Evolutionary conservation across 2,797 vertebrate species (phyloP), one percentile per base, ranked within the genome.

Genomic region (Vireo griseus): DNA sequence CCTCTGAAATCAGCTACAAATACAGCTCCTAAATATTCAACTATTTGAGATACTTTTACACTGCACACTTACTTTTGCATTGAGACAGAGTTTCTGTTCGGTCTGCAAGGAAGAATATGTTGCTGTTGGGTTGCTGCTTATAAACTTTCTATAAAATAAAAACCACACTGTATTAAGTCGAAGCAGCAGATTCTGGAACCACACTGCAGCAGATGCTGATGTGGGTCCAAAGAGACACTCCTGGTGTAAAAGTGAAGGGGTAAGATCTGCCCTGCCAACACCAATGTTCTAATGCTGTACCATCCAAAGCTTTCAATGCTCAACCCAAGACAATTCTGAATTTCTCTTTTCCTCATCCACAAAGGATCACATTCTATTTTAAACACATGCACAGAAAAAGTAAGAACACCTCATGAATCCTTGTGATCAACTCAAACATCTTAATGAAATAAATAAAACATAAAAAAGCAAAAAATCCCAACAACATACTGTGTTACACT

Each of bases 91-190:
- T 98, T 94, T 99, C 98, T 44, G 94, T 88, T 98, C 98, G 97
- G 96, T 99, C 99, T 44, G 97, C 98, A 52, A 99, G 97, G 95
- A 99, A 99, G 97, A 99, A 99, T 66, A 99, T 98, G 95, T 99
- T 98, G 96, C 99, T 99, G 69, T 99, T 99, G 63, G 98, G 98
- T 67, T 99, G 99, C 90, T 99, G 99, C 61, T 96, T 97, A 92
- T 98, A 99, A 26, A 99, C 99, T 90, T 97, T 99, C 99, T 99
- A 97, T 81, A 97, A 97, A 96, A 96, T 47, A 97, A 97, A 95
- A 95, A 11, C 42, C 96, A 93, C 18, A 14, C 33, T 59, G 45
- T 51, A 16, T 67, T 61, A 83, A 54, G 39, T 58, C 25, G 91
- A 37, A 83, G 16, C 40, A 86, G 75, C n/a, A 88, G 51, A 39